Conservation (phyloP, 2,113 vertebrate species). For the Lasiurus cinereus region DNA sequence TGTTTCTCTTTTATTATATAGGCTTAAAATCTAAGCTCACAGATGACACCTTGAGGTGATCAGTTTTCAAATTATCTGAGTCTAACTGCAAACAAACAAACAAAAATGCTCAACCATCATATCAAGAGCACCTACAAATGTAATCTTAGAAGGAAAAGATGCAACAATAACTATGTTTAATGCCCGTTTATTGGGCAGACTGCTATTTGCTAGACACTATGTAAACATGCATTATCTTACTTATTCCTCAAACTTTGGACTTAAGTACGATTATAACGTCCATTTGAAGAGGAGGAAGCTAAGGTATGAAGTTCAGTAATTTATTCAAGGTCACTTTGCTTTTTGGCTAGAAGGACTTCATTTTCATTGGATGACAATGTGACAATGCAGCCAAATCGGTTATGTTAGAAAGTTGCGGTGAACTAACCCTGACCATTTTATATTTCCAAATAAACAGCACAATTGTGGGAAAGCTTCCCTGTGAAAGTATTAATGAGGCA, state of each 20-base stretch:
- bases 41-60: neutral
- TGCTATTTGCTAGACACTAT: neutral
- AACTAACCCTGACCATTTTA: neutral
- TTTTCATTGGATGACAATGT: neutral
- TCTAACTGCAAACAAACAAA: neutral
- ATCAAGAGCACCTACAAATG: neutral
- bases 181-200: neutral
- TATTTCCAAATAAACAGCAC: neutral
- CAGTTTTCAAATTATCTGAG: conserved; percentile 29
- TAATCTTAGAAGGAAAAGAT: neutral
- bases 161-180: neutral
- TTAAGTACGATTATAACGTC: neutral
- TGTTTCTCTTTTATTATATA: no score
- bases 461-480: neutral
- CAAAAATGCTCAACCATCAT: neutral
- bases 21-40: neutral
- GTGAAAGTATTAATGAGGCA: neutral
- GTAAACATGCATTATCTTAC: neutral
- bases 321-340: neutral
- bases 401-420: conserved; percentile 20
- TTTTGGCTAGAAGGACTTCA: neutral
- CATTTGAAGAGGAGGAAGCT: neutral
- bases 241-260: neutral
- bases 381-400: neutral
- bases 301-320: neutral